phyloP scores from a whole-genome alignment of 2,888 invertebrate genomes.

The Apotomis capreana region DNA sequence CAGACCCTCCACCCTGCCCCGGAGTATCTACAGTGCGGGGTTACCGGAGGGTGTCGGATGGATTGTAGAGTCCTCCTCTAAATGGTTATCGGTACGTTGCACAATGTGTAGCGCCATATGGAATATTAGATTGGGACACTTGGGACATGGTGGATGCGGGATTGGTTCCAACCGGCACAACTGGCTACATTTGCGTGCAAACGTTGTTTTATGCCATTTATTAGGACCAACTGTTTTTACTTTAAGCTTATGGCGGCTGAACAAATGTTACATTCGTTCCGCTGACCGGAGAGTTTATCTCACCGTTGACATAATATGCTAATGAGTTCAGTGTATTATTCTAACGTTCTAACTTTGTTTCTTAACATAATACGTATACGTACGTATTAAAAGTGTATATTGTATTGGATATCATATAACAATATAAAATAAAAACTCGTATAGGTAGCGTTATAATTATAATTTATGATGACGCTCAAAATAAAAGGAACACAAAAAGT shows the following conservation, averaged over 20 bases:
- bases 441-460: not conserved
- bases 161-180: slow-evolving; percentile 75
- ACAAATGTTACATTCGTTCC: slow-evolving; percentile 23
- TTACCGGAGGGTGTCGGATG: slow-evolving; percentile 17
- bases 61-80: slow-evolving; percentile 51
- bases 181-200: slow-evolving; percentile 71
- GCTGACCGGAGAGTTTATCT: slow-evolving; percentile 15
- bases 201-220: slow-evolving; percentile 55
- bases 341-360: not conserved
- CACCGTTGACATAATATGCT: slow-evolving; percentile 1
- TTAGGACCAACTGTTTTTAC: slow-evolving; percentile 38
- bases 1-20: slow-evolving; percentile 50
- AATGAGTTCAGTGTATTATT: not conserved
- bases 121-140: slow-evolving; percentile 79
- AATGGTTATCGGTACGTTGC: slow-evolving; percentile 69
- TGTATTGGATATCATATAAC: no score
- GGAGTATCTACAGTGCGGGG: slow-evolving; percentile 20
- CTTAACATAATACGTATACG: not conserved
- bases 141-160: slow-evolving; percentile 71
- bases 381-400: not conserved
- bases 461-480: not conserved
- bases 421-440: no score
- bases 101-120: slow-evolving; percentile 78
- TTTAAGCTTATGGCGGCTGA: slow-evolving; percentile 28
- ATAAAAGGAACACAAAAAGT: slow-evolving; percentile 15